Conservation (phyloP, 2,888 invertebrate species). For the Mimachlamys varia region DNA sequence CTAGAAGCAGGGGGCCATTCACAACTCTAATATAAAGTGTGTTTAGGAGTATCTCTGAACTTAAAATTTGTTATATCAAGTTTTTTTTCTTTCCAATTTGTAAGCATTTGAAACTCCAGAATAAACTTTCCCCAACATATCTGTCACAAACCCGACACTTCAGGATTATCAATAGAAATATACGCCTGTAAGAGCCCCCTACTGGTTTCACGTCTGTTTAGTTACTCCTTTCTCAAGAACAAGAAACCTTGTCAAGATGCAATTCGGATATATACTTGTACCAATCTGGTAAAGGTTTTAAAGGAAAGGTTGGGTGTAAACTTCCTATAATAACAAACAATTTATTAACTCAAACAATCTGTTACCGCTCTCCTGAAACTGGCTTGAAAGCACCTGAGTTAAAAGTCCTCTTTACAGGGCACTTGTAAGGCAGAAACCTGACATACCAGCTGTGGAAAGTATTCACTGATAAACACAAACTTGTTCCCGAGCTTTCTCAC, state of each 20-base stretch:
- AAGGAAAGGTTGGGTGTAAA: constrained; percentile 4
- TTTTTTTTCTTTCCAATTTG: no score
- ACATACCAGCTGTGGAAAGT: constrained; percentile 16
- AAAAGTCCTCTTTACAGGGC: not conserved
- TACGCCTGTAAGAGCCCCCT: not conserved
- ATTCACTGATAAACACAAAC: not conserved
- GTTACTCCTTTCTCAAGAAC: not conserved
- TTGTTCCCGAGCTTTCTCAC: not conserved
- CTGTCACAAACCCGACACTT: not conserved
- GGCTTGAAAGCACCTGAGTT: constrained; percentile 34
- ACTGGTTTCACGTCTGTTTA: not conserved
- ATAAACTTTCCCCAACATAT: not conserved
- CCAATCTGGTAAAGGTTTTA: constrained; percentile 10
- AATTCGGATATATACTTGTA: constrained; percentile 27
- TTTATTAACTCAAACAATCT: constrained; percentile 34
- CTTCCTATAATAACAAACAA: constrained; percentile 33
- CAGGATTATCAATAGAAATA: not conserved
- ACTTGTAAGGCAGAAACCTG: not conserved
- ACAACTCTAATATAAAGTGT: no score
- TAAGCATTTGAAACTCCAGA: no score
- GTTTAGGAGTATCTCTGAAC: no score
- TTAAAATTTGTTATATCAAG: no score
- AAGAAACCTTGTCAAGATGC: constrained; percentile 18
- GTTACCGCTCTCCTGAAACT: not conserved
- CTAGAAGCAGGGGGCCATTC: no score